A percentile compares a stretch with the other conserved stretches of the same genome.
These are phyloP conservation scores for Drosophila picticornis DNA, from an alignment of 2,888 invertebrate genomes.

Conservation along the genomic window DNA sequence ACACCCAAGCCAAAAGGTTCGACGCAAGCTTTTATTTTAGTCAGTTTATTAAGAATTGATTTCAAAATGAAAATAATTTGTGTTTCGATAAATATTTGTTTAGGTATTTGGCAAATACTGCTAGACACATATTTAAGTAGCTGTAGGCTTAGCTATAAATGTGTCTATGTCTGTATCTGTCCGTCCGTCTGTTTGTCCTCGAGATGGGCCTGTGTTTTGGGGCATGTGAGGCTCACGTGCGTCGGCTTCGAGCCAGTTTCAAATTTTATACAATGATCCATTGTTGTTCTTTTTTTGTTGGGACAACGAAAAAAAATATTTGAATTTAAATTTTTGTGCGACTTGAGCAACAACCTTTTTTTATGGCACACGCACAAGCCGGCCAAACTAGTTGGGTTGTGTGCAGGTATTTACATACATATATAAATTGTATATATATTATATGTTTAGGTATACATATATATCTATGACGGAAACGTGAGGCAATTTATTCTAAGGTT, in stretches of 20 bases:
- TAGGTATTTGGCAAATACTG: neutral
- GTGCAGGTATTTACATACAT: constrained; percentile 9
- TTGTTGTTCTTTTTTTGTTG: constrained; percentile 44
- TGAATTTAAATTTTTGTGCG: constrained; percentile 67
- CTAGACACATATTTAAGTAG: neutral
- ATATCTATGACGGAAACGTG: constrained; percentile 72
- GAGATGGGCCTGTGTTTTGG: constrained; percentile 30
- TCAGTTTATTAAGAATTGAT: constrained; percentile 69
- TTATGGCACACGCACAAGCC: constrained; percentile 52
- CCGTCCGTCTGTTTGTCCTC: constrained; percentile 60
- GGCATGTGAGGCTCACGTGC: constrained; percentile 77
- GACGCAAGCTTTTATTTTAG: constrained; percentile 20
- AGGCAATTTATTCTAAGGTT: constrained; percentile 80
- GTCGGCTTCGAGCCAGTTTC: constrained; percentile 47
- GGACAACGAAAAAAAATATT: constrained; percentile 50
- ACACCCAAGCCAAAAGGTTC: constrained; percentile 28
- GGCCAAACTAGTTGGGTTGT: constrained; percentile 65
- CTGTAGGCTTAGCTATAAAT: neutral
- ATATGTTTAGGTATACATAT: constrained; percentile 28
- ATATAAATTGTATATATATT: constrained; percentile 20
- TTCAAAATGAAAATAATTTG: constrained; percentile 45
- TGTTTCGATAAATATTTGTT: neutral
- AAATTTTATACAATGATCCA: constrained; percentile 57
- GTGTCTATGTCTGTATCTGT: constrained; percentile 21
- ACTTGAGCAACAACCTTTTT: constrained; percentile 75